Conservation (phyloP, 2,113 vertebrate species). For the Saccopteryx bilineata region DNA sequence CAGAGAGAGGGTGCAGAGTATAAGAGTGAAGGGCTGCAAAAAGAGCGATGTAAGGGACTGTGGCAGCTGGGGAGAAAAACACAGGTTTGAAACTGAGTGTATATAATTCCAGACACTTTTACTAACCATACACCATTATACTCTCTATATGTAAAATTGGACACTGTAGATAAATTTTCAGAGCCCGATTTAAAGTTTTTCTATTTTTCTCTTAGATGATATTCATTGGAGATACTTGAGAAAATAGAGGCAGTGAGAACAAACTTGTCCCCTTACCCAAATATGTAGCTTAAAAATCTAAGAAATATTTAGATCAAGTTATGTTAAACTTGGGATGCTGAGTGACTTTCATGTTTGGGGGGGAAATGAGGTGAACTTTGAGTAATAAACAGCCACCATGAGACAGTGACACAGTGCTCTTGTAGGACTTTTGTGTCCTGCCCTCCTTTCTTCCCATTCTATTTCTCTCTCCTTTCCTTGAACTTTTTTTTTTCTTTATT, state of each 20-base stretch:
- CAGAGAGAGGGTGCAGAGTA: background rate
- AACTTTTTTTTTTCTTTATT: background rate
- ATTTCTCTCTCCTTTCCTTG: background rate
- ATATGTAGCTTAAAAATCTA: background rate
- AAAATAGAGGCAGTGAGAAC: slow-evolving; percentile 27
- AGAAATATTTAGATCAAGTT: slow-evolving; percentile 16
- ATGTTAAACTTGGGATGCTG: background rate
- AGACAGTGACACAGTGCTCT: background rate
- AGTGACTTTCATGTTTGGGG: background rate
- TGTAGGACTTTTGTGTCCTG: background rate
- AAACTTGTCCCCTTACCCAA: slow-evolving; percentile 11
- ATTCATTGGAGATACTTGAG: slow-evolving; percentile 13
- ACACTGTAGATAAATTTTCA: background rate
- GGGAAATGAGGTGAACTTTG: background rate
- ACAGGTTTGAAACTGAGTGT: background rate
- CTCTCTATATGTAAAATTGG: slow-evolving; percentile 42
- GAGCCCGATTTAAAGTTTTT: slow-evolving; percentile 45
- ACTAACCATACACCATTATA: background rate
- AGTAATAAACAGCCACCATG: background rate
- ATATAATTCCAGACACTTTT: slow-evolving; percentile 8
- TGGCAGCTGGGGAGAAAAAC: background rate
- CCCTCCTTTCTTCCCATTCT: background rate
- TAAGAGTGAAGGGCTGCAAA: background rate
- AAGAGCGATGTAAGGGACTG: background rate
- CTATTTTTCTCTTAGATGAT: slow-evolving; percentile 14